A percentile compares a stretch with the other conserved stretches of the same genome.
Conservation (phyloP, 2,888 invertebrate genomes). For the Drosophila affinis region DNA sequence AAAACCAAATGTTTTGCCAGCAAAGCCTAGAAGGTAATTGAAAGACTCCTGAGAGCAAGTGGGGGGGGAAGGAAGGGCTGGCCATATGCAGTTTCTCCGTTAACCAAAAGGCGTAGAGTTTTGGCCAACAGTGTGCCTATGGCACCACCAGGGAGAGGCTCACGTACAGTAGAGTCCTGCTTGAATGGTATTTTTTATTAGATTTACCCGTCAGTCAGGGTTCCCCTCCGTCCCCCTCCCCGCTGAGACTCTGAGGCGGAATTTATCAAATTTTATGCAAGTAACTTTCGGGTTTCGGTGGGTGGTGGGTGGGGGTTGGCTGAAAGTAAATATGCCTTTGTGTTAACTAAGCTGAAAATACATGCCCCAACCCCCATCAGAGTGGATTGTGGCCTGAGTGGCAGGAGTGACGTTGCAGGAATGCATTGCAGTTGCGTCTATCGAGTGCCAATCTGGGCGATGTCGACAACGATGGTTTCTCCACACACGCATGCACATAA, state of each 20-base stretch:
- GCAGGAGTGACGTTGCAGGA: constrained; percentile 56
- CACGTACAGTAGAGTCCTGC: constrained; percentile 1
- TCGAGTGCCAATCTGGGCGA: constrained; percentile 62
- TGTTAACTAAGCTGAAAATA: constrained; percentile 73
- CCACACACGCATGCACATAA: constrained; percentile 25
- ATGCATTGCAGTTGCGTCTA: constrained; percentile 53
- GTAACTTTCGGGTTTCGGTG: constrained; percentile 48
- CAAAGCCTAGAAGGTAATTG: constrained; percentile 33
- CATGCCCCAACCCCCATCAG: constrained; percentile 21
- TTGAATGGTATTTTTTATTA: constrained; percentile 58
- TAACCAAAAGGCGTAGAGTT: constrained; percentile 47
- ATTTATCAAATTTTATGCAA: constrained; percentile 72
- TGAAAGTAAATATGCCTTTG: constrained; percentile 71
- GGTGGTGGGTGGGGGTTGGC: neutral
- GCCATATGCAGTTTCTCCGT: constrained; percentile 18
- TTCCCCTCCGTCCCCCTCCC: neutral
- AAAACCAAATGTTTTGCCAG: constrained; percentile 24
- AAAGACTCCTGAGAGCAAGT: constrained; percentile 2
- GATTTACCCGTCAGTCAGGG: constrained; percentile 55
- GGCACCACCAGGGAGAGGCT: constrained; percentile 45
- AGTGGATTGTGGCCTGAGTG: neutral
- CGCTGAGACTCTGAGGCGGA: constrained; percentile 26
- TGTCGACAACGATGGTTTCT: constrained; percentile 35
- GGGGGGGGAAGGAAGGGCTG: neutral
- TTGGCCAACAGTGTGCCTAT: constrained; percentile 29